Percentiles rank a stretch among this genome's conserved stretches.
These are phyloP conservation scores for Caradrina clavipalpis DNA, from an alignment of 2,888 invertebrate species.

Conservation along the genomic window DNA sequence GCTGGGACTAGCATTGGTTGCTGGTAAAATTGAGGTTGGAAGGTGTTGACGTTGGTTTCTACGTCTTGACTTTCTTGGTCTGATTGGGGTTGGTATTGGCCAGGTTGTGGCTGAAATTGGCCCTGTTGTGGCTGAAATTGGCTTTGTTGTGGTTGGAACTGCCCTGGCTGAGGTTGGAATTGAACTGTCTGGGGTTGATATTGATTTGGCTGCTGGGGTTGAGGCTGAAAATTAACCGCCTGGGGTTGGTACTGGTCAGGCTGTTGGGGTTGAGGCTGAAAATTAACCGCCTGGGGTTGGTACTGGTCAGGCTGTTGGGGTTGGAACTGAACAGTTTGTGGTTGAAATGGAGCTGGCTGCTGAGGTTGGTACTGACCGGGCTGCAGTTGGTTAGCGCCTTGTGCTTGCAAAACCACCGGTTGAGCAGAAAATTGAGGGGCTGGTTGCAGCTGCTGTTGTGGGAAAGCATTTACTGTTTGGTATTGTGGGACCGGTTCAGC, in stretches of 20 bases:
- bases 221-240: conserved; percentile 41
- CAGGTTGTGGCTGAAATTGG: conserved; percentile 38
- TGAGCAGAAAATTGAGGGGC: conserved; percentile 52
- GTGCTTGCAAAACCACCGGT: conserved; percentile 66
- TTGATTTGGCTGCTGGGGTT: conserved; percentile 35
- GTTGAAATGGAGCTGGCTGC: conserved; percentile 71
- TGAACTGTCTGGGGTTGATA: conserved; percentile 52
- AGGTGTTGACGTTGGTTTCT: conserved; percentile 54
- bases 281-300: conserved; percentile 66
- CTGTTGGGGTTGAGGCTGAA: conserved; percentile 62
- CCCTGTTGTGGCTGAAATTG: conserved; percentile 56
- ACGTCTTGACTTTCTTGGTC: conserved; percentile 57
- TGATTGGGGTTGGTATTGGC: conserved; percentile 43
- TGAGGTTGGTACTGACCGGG: conserved; percentile 54
- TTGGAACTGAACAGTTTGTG: conserved; percentile 63
- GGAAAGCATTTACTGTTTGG: conserved; percentile 59
- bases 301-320: conserved; percentile 70
- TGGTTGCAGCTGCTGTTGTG: conserved; percentile 55
- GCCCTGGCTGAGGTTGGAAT: conserved; percentile 61
- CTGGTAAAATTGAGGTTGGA: conserved; percentile 61
- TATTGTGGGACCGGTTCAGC: conserved; percentile 64
- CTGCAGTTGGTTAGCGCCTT: conserved; percentile 53
- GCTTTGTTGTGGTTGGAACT: conserved; percentile 64
- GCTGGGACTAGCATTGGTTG: conserved; percentile 54
- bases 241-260: conserved; percentile 53